A percentile compares a stretch with the other conserved stretches of the same genome.
Evolutionary conservation across 92 coral and sea anemone genomes (phyloP).

Genomic region (Epizoanthus scotinus): DNA sequence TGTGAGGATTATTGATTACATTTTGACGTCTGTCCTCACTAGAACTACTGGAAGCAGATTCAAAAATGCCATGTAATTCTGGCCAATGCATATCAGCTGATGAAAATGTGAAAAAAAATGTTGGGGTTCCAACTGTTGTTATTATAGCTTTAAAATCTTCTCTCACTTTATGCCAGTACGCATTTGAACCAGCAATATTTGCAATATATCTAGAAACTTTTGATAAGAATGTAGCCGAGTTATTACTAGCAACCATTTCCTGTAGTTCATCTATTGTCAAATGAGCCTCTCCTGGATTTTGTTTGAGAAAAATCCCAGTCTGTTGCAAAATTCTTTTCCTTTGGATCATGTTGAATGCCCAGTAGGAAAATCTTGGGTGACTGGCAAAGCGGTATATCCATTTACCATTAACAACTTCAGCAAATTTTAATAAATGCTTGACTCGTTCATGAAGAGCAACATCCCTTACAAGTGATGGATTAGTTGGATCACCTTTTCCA

Average conservation of each 20-base stretch:
- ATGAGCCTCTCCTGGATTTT: no score
- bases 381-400: conserved; percentile 56
- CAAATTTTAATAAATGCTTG: conserved; percentile 51
- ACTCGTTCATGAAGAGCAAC: conserved; percentile 39
- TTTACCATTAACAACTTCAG: conserved; percentile 45
- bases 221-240: conserved; percentile 47
- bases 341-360: no score
- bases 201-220: no score
- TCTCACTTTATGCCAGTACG: conserved; percentile 62
- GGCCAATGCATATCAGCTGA: no score
- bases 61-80: no score
- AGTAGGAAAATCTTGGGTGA: conserved; percentile 55
- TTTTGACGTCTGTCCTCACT: conserved; percentile 58
- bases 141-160: conserved; percentile 52
- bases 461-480: conserved; percentile 46
- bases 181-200: conserved; percentile 58
- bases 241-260: conserved; percentile 56
- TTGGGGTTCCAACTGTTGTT: conserved; percentile 54
- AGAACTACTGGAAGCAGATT: conserved; percentile 29
- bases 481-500: no score
- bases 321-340: conserved; percentile 61
- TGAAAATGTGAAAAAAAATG: conserved; percentile 53
- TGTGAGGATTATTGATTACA: conserved; percentile 17
- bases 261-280: conserved; percentile 61
- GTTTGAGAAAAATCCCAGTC: no score